Percentiles rank a stretch among this genome's conserved stretches.
Evolutionary conservation across 2,888 invertebrate genomes (phyloP).

Genomic region (Thereva unica): DNA sequence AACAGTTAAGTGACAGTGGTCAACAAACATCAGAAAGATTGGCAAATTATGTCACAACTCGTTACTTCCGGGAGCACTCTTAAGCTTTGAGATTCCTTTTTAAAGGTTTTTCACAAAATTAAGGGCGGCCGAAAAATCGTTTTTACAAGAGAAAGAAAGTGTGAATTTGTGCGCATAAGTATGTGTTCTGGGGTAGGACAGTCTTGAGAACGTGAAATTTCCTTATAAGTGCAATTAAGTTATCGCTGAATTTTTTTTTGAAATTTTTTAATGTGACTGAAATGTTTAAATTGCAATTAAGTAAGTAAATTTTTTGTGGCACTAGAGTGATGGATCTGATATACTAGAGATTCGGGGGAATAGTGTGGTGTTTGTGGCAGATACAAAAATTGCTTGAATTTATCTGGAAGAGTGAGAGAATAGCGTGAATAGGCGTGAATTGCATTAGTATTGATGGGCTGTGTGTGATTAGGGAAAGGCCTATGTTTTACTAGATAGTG

Average conservation of each 20-base stretch:
- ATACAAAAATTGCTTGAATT: background rate
- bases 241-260: too few relatives aligned
- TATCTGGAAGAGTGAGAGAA: background rate
- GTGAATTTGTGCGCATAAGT: too few relatives aligned
- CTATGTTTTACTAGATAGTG: background rate
- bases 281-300: too few relatives aligned
- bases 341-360: background rate
- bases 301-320: too few relatives aligned
- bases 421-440: constrained; percentile 39
- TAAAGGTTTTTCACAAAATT: too few relatives aligned
- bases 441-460: constrained; percentile 34
- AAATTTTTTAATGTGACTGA: too few relatives aligned
- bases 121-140: too few relatives aligned
- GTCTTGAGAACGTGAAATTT: too few relatives aligned
- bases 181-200: too few relatives aligned
- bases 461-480: constrained; percentile 37
- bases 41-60: constrained; percentile 28
- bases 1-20: constrained; percentile 43
- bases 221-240: too few relatives aligned
- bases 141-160: too few relatives aligned
- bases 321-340: too few relatives aligned
- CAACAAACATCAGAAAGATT: constrained; percentile 39
- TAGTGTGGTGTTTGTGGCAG: constrained; percentile 4
- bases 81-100: background rate
- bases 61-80: constrained; percentile 19